Percentiles rank a stretch among this genome's conserved stretches.
These are phyloP conservation scores for Manduca sexta DNA, from an alignment of 1,140 invertebrate genomes.

Conservation along the genomic window DNA sequence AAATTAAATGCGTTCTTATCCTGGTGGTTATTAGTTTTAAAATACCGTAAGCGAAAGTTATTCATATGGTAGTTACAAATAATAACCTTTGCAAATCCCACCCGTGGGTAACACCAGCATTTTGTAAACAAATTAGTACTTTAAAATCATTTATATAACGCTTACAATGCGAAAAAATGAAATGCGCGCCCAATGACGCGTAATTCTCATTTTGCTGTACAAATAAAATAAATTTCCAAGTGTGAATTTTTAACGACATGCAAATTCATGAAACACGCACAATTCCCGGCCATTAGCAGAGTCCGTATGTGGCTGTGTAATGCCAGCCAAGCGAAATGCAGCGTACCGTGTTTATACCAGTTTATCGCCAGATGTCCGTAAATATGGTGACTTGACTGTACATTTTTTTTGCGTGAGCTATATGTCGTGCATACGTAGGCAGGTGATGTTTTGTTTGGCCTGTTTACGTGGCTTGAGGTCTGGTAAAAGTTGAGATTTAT, in stretches of 20 bases:
- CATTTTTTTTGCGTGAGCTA: background rate
- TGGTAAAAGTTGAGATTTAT: too few relatives aligned
- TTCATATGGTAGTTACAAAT: too few relatives aligned
- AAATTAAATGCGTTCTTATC: too few relatives aligned
- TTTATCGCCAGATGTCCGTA: slow-evolving; percentile 10
- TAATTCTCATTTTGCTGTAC: slow-evolving; percentile 3
- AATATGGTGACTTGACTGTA: slow-evolving; percentile 1
- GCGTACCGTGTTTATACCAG: slow-evolving; percentile 3
- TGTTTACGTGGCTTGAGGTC: too few relatives aligned
- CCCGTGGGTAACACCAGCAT: too few relatives aligned
- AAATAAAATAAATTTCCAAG: slow-evolving; percentile 16
- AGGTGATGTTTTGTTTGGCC: too few relatives aligned
- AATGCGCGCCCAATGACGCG: background rate
- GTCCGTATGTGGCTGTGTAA: slow-evolving; percentile 2
- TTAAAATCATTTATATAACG: too few relatives aligned
- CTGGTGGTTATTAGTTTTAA: too few relatives aligned
- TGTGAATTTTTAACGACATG: slow-evolving; percentile 20
- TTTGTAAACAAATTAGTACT: too few relatives aligned
- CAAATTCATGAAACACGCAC: slow-evolving; percentile 8
- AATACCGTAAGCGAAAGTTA: too few relatives aligned
- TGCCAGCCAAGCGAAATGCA: slow-evolving; percentile 8
- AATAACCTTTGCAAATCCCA: too few relatives aligned
- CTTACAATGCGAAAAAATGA: too few relatives aligned
- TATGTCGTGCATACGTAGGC: background rate
- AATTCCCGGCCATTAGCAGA: slow-evolving; percentile 7